Evolutionary conservation across 2,113 vertebrate genomes (phyloP).

Genomic region (Fulmarus glacialis): DNA sequence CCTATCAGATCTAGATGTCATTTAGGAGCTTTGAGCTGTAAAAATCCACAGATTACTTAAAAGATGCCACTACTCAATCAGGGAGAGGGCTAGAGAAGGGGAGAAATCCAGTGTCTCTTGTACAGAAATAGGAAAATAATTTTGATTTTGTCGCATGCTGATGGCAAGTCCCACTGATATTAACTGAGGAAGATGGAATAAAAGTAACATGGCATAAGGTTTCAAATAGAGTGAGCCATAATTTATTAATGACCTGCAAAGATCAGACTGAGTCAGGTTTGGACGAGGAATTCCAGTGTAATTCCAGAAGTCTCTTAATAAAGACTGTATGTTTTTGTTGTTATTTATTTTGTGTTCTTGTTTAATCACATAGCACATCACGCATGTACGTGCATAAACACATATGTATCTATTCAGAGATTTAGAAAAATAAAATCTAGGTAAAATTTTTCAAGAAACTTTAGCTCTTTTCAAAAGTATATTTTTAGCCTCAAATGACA

Average conservation of each 20-base stretch:
- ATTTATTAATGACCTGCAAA: slow-evolving; percentile 67
- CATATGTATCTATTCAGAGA: neutral
- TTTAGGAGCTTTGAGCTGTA: neutral
- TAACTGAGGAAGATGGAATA: neutral
- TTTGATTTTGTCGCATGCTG: neutral
- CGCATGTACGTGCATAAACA: accelerated
- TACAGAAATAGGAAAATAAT: neutral
- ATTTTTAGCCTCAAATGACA: neutral
- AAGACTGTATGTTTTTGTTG: neutral
- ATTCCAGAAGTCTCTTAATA: neutral
- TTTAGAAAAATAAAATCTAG: neutral
- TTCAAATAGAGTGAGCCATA: slow-evolving; percentile 47
- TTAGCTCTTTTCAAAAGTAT: neutral
- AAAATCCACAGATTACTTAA: neutral
- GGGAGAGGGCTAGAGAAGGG: neutral
- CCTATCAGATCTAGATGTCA: neutral
- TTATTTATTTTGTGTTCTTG: neutral
- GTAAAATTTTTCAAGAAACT: neutral
- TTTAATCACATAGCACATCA: neutral
- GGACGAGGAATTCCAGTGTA: neutral
- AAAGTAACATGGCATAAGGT: neutral
- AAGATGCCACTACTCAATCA: neutral
- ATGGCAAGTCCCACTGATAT: neutral
- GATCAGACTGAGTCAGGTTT: slow-evolving; percentile 3
- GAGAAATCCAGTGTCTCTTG: neutral